Base-by-base conservation (phyloP, 2,113 vertebrate genomes). In the Python bivittatus region DNA sequence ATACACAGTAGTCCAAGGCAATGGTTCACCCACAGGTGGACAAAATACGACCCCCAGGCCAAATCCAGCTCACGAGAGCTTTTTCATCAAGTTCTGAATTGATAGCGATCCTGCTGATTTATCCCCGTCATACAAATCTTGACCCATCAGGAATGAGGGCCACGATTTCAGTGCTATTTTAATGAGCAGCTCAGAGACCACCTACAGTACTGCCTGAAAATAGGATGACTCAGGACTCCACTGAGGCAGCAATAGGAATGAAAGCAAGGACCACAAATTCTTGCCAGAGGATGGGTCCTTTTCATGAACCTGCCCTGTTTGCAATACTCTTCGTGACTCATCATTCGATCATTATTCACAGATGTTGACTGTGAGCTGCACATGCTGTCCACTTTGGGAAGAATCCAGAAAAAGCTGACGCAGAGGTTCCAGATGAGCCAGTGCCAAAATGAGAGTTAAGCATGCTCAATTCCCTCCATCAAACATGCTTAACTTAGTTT, bases 401-500 rank as follows among this genome's bases (percentile, higher is more conserved):
- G 42, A 33, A 33, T n/a, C 52, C 85, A 86, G 52, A 53, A 53
- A 86, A 86, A 27, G 3, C 22, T 5, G 42, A 60, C 42, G 22
- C n/a, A 58, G 27, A 64, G 17, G 72, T 61, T 64, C 38, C 58
- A 64, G 53, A 27, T 6, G 13, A 29, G 44, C 7, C 56, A 48
- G 52, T 23, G n/a, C 33, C 29, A 53, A 88, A 22, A 68, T 33
- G 48, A 53, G 61, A 68, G 4, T 72, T 89, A 79, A 79, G 33
- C 33, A 79, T 42, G 33, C 33, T 79, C 33, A 68, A 6, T 68
- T 68, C 13, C 29, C 29, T n/a, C 64, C 29, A 83, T 91, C 85
- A 93, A 91, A 93, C 42, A 38, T 25, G 23, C 33, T 56, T 56
- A 56, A 72, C 10, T 88, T 56, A 48, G 33, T 94, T 93, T 95